Evolutionary conservation across 2,113 vertebrate species (phyloP), one percentile per base, ranked within the genome.

Genomic region (Stigmatopora nigra): DNA sequence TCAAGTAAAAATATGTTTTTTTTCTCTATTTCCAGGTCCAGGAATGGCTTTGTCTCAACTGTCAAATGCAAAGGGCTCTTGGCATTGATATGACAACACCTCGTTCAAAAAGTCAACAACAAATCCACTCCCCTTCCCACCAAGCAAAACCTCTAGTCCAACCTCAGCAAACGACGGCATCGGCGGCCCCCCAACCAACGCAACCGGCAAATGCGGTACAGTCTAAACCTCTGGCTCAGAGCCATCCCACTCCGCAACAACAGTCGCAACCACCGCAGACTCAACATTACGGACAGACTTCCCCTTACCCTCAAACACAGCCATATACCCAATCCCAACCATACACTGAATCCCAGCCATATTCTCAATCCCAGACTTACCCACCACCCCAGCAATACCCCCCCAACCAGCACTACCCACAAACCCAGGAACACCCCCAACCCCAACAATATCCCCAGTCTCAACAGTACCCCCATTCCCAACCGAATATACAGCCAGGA

Each of bases 1-100:
- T 11, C 2, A 19, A 22, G 12, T 22, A 20, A 8, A 61, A 61
- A 45, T 2, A 20, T 14, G 9, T 9, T 41, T 66, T 9, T 78
- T 8, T 78, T 41, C 51, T 73, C 45, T 65, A 22, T 63, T 25
- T 70, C 83, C 88, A 99, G 97, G 94, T 99, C 75, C 92, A 98
- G 76, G 97, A 99, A 85, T 99, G 96, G 97, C 86, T 99, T 64
- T 98, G 97, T 88, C 90, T 98, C 78, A 99, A 99, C 82, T 99
- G 97, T 89, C 96, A 99, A 91, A 98, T 99, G 96, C 95, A 98
- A 87, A 90, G 97, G 78, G 95, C 97, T 12, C 88, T 99, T 82
- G 97, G 97, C 69, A 98, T 98, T 92, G 95, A 99, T 87, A 97
- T 98, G 96, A 97, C 94, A 0, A 94, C 95, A 1, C 93, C 96